Evolutionary conservation across 1,140 invertebrate species (phyloP).

Genomic region (Trinorchestia longiramus): DNA sequence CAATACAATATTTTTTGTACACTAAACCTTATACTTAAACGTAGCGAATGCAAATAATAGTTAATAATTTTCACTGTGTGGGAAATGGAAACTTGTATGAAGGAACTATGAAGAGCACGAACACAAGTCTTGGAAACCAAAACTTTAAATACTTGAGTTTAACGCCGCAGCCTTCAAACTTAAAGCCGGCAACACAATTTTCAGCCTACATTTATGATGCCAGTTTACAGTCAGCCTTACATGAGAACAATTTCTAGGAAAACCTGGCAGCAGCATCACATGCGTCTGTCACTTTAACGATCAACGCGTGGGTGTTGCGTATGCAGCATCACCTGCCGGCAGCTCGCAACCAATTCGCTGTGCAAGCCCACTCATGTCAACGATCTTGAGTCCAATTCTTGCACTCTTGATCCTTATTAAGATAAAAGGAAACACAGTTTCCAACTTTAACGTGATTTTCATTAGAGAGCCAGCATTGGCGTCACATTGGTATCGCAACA

Average conservation of each 20-base stretch:
- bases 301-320: background rate
- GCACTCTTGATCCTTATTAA: background rate
- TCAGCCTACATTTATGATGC: background rate
- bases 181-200: background rate
- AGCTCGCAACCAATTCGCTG: background rate
- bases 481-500: background rate
- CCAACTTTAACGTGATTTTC: background rate
- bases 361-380: background rate
- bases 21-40: no score
- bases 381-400: background rate
- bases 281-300: background rate
- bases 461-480: background rate
- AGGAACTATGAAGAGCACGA: background rate
- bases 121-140: background rate
- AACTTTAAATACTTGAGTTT: background rate
- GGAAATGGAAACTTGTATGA: background rate
- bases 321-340: background rate
- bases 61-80: no score
- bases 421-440: background rate
- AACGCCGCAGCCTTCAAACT: background rate
- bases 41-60: no score
- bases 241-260: background rate
- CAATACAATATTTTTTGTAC: no score
- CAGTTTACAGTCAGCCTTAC: background rate
- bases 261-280: background rate